A percentile compares a stretch with the other conserved stretches of the same genome.
These are phyloP conservation scores for Plestiodon gilberti DNA, from an alignment of 2,113 vertebrate genomes.

Conservation along the genomic window DNA sequence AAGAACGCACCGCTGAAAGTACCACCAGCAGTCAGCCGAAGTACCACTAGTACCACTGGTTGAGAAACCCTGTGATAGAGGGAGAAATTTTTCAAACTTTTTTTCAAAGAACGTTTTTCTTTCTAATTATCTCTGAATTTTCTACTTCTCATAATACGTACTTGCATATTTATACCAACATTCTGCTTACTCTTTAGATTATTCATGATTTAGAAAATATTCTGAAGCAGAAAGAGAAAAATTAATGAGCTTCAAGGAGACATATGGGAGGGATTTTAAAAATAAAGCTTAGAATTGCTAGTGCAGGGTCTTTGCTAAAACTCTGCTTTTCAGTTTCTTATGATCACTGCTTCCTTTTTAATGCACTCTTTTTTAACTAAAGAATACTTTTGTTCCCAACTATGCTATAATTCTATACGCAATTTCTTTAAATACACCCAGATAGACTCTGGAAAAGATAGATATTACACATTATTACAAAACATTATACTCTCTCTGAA, in stretches of 20 bases:
- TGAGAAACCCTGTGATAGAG: no score
- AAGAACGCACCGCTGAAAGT: no score
- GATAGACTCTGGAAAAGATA: background rate
- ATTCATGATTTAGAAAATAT: constrained; percentile 66
- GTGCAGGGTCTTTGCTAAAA: constrained; percentile 55
- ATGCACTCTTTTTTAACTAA: constrained; percentile 27
- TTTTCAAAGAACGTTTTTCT: constrained; percentile 32
- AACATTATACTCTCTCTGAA: background rate
- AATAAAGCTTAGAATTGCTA: constrained; percentile 53
- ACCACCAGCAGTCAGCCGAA: no score
- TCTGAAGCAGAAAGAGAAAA: constrained; percentile 59
- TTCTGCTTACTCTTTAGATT: constrained; percentile 72
- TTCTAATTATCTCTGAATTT: constrained; percentile 58
- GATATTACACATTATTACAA: background rate
- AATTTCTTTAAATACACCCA: constrained; percentile 17
- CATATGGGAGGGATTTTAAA: background rate
- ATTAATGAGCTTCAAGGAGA: constrained; percentile 75
- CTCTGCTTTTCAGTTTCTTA: background rate
- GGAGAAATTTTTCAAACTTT: background rate
- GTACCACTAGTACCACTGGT: no score
- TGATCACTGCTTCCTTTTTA: constrained; percentile 31
- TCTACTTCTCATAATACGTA: constrained; percentile 46
- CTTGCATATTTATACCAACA: constrained; percentile 70
- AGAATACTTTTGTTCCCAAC: constrained; percentile 32
- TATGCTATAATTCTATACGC: constrained; percentile 22